Conservation (phyloP, 2,113 vertebrate genomes). For the Gopherus flavomarginatus region DNA sequence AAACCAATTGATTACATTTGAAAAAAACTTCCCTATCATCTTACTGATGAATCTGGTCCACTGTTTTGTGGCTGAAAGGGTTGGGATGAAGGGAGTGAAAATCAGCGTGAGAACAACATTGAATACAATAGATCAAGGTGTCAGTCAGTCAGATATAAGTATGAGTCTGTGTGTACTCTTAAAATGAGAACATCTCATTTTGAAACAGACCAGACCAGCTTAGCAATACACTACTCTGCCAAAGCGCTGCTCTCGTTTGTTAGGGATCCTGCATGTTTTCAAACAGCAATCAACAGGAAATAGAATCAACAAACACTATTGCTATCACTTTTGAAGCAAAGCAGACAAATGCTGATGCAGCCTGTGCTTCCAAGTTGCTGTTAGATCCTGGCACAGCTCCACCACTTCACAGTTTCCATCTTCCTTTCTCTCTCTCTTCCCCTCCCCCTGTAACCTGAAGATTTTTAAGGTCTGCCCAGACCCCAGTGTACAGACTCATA, state of each 20-base stretch:
- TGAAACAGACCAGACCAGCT: neutral
- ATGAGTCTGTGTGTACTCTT: neutral
- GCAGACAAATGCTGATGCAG: accelerated
- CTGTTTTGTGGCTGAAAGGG: constrained; percentile 11
- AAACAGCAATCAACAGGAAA: neutral
- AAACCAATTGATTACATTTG: neutral
- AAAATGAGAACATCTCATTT: constrained; percentile 4
- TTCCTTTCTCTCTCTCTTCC: neutral
- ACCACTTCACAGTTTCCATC: neutral
- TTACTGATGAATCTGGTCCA: neutral
- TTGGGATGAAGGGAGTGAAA: constrained; percentile 5
- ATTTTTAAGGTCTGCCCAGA: accelerated
- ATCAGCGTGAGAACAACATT: accelerated
- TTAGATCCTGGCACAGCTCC: neutral
- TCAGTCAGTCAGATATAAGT: neutral
- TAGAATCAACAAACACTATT: neutral
- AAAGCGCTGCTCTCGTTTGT: neutral
- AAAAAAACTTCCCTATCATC: neutral
- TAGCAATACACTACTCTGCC: neutral
- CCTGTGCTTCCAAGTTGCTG: neutral
- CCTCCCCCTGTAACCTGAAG: accelerated
- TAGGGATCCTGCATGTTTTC: neutral
- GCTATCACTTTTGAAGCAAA: neutral
- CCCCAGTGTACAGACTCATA: accelerated
- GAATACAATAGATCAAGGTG: neutral